phyloP scores from a whole-genome alignment of 1,140 invertebrate species.

The Drosophila simulans region DNA sequence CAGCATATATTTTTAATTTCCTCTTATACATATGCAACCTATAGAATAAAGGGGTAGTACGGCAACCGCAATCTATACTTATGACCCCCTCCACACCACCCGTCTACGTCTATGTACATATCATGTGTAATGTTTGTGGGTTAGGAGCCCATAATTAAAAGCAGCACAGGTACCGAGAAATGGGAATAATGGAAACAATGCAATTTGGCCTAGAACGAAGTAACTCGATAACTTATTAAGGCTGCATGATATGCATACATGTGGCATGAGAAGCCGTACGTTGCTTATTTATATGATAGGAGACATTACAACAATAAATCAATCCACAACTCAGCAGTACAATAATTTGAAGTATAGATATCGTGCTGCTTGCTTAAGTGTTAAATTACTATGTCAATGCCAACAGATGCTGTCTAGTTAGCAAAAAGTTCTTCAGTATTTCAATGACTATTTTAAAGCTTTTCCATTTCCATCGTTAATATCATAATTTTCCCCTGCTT shows the following conservation, averaged over 20 bases:
- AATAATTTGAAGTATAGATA: too few relatives aligned
- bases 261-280: background rate
- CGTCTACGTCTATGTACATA: background rate
- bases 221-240: conserved; percentile 10
- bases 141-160: conserved; percentile 21
- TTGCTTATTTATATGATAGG: background rate
- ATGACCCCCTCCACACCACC: background rate
- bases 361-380: too few relatives aligned
- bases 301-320: too few relatives aligned
- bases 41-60: conserved; percentile 9
- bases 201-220: conserved; percentile 4
- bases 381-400: too few relatives aligned
- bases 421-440: too few relatives aligned
- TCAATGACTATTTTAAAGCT: background rate
- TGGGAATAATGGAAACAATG: conserved; percentile 18
- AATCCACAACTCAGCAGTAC: too few relatives aligned
- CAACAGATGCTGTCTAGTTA: too few relatives aligned
- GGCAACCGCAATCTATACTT: conserved; percentile 18
- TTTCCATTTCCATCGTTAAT: background rate
- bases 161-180: background rate
- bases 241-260: too few relatives aligned
- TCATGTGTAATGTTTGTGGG: background rate
- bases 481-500: background rate
- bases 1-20: conserved; percentile 63
- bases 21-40: conserved; percentile 40